These are phyloP conservation scores for Anagyrus pseudococci DNA, from an alignment of 2,888 invertebrate species.

Conservation along the genomic window DNA sequence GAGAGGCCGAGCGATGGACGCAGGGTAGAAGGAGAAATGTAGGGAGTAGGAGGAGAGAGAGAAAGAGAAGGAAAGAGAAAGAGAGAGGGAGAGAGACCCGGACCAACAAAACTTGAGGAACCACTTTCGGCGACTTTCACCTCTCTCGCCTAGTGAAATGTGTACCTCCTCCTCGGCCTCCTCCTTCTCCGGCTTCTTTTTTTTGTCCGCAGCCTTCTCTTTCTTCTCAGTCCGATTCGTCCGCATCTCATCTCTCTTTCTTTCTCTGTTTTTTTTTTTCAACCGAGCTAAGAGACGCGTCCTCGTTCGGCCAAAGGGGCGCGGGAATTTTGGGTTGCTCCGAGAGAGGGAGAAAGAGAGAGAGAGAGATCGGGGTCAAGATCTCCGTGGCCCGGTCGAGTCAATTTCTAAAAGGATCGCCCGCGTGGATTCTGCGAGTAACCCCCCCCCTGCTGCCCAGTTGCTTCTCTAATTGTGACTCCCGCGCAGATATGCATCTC, in stretches of 20 bases:
- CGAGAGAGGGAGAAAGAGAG: slow-evolving; percentile 51
- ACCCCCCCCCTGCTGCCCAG: background rate
- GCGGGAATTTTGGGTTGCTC: slow-evolving; percentile 36
- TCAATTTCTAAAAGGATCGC: slow-evolving; percentile 9
- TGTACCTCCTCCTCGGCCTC: slow-evolving; percentile 3
- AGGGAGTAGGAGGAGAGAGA: too few species aligned
- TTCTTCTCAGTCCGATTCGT: background rate
- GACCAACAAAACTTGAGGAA: slow-evolving; percentile 41
- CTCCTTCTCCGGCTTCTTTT: slow-evolving; percentile 17
- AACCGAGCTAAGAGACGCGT: slow-evolving; percentile 1
- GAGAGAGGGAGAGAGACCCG: background rate
- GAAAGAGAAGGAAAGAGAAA: background rate
- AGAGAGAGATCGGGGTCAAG: slow-evolving; percentile 45
- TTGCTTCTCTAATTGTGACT: background rate
- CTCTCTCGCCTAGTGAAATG: slow-evolving; percentile 34
- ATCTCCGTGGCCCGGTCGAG: slow-evolving; percentile 16
- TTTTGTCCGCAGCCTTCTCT: slow-evolving; percentile 3
- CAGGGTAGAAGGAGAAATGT: too few species aligned
- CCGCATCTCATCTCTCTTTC: background rate
- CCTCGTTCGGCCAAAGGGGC: slow-evolving; percentile 20
- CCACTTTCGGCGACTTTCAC: slow-evolving; percentile 55
- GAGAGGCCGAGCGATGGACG: too few species aligned
- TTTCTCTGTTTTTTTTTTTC: background rate
- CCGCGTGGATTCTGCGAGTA: background rate
- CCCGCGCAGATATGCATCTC: too few species aligned